These are phyloP conservation scores for Nannoperca australis DNA, from an alignment of 2,797 vertebrate species.

Conservation along the genomic window DNA sequence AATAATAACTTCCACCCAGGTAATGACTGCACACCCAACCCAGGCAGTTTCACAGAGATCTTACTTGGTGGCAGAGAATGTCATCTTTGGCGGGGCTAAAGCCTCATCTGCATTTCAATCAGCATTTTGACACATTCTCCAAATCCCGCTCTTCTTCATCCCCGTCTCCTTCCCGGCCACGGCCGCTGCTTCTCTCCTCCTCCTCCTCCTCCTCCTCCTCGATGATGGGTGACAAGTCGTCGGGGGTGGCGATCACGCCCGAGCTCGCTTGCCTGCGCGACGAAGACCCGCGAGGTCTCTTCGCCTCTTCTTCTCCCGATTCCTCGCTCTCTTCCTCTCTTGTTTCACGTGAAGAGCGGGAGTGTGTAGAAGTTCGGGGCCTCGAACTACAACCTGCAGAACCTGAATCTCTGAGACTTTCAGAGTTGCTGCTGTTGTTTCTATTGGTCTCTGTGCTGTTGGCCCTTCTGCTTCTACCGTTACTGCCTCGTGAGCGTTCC, in stretches of 20 bases:
- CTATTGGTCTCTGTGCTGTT: constrained; percentile 9
- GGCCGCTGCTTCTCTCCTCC: constrained; percentile 60
- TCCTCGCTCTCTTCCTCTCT: constrained; percentile 73
- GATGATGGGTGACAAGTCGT: constrained; percentile 77
- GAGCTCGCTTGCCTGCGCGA: constrained; percentile 32
- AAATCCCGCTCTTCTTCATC: constrained; percentile 48
- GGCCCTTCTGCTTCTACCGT: constrained; percentile 12
- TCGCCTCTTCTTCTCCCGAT: constrained; percentile 26
- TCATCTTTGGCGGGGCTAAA: constrained; percentile 41
- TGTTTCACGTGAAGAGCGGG: constrained; percentile 64
- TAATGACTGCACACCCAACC: constrained; percentile 70
- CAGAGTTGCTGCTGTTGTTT: constrained; percentile 32
- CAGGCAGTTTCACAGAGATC: constrained; percentile 66
- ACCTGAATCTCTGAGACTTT: too few species aligned
- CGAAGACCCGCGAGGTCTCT: constrained; percentile 42
- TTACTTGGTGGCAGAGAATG: constrained; percentile 75
- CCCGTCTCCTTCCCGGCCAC: constrained; percentile 8
- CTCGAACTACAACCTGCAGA: constrained; percentile 19
- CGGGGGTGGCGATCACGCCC: constrained; percentile 37
- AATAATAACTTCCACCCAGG: constrained; percentile 74
- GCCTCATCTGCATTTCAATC: constrained; percentile 66
- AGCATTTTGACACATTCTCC: constrained; percentile 50
- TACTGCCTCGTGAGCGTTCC: neutral
- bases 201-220: constrained; percentile 76
- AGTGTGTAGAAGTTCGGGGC: constrained; percentile 70